These are phyloP conservation scores for Mormyrops boulengeri DNA, from an alignment of 2,797 vertebrate genomes.

Conservation along the genomic window DNA sequence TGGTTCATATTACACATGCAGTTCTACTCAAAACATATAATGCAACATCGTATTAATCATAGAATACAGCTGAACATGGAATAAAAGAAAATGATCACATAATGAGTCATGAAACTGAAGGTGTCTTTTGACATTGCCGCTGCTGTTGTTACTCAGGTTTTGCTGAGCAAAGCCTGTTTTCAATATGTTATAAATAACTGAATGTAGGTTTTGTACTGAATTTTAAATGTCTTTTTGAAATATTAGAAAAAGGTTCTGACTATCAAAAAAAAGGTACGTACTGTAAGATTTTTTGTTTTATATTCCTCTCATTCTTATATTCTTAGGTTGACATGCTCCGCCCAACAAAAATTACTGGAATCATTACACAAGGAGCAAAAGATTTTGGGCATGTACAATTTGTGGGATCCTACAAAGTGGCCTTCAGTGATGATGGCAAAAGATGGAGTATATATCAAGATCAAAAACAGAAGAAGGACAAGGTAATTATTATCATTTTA, in stretches of 20 bases:
- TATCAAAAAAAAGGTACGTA: conserved; percentile 15
- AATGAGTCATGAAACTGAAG: neutral
- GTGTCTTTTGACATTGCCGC: conserved; percentile 27
- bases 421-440: conserved; percentile 87
- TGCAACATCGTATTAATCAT: neutral
- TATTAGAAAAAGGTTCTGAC: conserved; percentile 41
- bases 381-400: conserved; percentile 98
- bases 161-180: conserved; percentile 57
- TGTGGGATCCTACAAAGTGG: conserved; percentile 95
- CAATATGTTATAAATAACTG: conserved; percentile 63
- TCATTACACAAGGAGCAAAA: conserved; percentile 98
- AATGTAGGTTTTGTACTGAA: conserved; percentile 45
- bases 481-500: conserved; percentile 71
- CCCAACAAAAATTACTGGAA: conserved; percentile 89
- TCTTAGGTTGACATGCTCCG: conserved; percentile 81
- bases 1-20: neutral
- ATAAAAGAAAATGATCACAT: neutral
- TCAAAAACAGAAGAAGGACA: conserved; percentile 93
- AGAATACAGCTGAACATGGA: neutral
- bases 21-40: neutral
- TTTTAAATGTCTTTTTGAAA: conserved; percentile 39
- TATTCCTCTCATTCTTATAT: conserved; percentile 7
- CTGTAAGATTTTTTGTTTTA: conserved; percentile 21
- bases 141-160: conserved; percentile 53
- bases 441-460: conserved; percentile 90